phyloP scores from a whole-genome alignment of 2,888 invertebrate genomes.

The Priocnemis perturbator region DNA sequence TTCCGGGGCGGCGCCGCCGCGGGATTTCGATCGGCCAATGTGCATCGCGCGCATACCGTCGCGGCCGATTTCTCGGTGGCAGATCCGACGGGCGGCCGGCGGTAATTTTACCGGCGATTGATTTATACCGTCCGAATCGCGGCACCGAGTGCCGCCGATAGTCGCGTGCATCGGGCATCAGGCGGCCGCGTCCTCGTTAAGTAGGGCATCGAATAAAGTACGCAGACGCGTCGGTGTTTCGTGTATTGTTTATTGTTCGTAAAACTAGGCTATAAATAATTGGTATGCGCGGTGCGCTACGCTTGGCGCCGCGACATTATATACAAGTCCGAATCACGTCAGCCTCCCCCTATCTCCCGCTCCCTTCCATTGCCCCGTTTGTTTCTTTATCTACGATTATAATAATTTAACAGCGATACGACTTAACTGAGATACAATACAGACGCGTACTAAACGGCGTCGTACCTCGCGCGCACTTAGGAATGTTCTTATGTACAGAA shows the following conservation, averaged over 20 bases:
- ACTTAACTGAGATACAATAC: conserved; percentile 29
- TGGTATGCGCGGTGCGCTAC: conserved; percentile 22
- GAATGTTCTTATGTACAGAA: conserved; percentile 62
- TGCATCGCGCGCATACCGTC: not conserved
- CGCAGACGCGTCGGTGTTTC: conserved; percentile 5
- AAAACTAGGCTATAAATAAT: conserved; percentile 48
- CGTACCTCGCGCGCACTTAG: conserved; percentile 39
- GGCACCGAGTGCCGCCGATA: too few species aligned
- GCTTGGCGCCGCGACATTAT: conserved; percentile 36
- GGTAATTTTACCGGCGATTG: too few species aligned
- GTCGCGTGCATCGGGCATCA: too few species aligned
- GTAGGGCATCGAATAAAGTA: not conserved
- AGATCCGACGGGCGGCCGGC: too few species aligned
- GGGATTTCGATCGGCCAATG: conserved; percentile 1
- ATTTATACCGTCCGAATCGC: too few species aligned
- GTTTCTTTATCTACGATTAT: conserved; percentile 24
- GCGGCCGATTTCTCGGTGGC: too few species aligned
- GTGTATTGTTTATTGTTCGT: conserved; percentile 41
- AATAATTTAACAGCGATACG: conserved; percentile 51
- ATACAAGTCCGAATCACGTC: conserved; percentile 29
- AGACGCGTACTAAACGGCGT: conserved; percentile 23
- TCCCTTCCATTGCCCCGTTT: conserved; percentile 6
- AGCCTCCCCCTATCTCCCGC: too few species aligned
- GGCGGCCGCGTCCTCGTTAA: not conserved
- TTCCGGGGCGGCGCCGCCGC: conserved; percentile 5